These are phyloP conservation scores for Hephaestus fuliginosus DNA, from an alignment of 2,797 vertebrate genomes.

Conservation along the genomic window DNA sequence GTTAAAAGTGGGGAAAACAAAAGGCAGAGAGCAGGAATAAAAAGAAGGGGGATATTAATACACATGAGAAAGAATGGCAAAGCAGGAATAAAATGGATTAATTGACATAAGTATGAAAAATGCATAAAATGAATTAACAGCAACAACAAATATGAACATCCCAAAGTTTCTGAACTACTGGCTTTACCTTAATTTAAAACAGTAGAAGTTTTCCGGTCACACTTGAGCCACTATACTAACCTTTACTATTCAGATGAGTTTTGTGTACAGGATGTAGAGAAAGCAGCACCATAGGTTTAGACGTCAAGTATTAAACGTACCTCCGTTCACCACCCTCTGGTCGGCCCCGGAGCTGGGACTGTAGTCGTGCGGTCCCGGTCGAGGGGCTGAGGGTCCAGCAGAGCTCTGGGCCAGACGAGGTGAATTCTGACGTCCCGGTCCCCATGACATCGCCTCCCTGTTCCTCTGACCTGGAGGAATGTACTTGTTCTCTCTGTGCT, in stretches of 20 bases:
- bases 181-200: background rate
- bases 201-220: background rate
- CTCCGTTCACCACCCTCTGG: slow-evolving; percentile 99
- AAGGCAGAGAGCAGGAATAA: slow-evolving; percentile 70
- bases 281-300: slow-evolving; percentile 13
- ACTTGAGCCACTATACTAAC: background rate
- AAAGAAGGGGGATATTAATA: slow-evolving; percentile 50
- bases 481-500: slow-evolving; percentile 96
- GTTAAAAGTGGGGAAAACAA: slow-evolving; percentile 81
- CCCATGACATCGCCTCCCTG: slow-evolving; percentile 96
- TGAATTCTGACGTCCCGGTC: slow-evolving; percentile 94
- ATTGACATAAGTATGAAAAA: slow-evolving; percentile 5
- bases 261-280: background rate
- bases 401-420: slow-evolving; percentile 92
- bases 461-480: slow-evolving; percentile 98
- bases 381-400: slow-evolving; percentile 89
- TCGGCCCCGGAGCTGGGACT: slow-evolving; percentile 92
- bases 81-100: slow-evolving; percentile 33
- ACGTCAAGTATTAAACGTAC: slow-evolving; percentile 78
- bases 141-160: slow-evolving; percentile 21
- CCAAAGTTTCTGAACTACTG: background rate
- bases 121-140: slow-evolving; percentile 15
- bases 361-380: slow-evolving; percentile 94
- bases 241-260: background rate
- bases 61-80: slow-evolving; percentile 63